These are phyloP conservation scores for Thaumetopoea pityocampa DNA, from an alignment of 1,140 invertebrate genomes.

Conservation along the genomic window DNA sequence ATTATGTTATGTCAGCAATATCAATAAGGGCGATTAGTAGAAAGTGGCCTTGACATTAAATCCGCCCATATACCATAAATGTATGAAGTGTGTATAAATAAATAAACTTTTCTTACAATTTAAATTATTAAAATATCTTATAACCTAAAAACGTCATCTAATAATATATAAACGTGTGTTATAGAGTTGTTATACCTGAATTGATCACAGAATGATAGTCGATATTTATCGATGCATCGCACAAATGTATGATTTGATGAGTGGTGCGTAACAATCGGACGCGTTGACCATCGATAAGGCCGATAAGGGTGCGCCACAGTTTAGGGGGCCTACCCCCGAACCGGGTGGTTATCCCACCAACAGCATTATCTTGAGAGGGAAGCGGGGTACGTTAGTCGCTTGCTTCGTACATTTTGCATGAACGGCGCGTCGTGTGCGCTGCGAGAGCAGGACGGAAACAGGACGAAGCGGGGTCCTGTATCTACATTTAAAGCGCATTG, in stretches of 20 bases:
- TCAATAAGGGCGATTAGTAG: no score
- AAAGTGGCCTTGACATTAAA: no score
- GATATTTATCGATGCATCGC: slow-evolving; percentile 3
- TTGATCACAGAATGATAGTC: neutral
- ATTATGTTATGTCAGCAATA: no score
- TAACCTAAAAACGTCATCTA: no score
- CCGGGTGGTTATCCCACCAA: slow-evolving; percentile 26
- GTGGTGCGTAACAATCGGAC: slow-evolving; percentile 5
- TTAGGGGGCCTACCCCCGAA: slow-evolving; percentile 24
- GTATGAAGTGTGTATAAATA: no score
- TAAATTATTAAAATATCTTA: no score
- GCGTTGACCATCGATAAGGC: slow-evolving; percentile 22
- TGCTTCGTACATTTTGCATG: slow-evolving; percentile 63
- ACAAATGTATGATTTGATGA: slow-evolving; percentile 17
- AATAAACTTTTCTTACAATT: no score
- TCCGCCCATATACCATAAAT: no score
- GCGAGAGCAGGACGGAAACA: slow-evolving; percentile 37
- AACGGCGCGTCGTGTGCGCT: slow-evolving; percentile 40
- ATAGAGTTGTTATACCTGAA: no score
- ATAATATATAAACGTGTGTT: no score
- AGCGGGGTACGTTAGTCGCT: slow-evolving; percentile 50
- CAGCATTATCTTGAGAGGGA: slow-evolving; percentile 60
- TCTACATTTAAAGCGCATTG: slow-evolving; percentile 75
- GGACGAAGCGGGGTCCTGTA: slow-evolving; percentile 43
- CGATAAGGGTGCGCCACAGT: slow-evolving; percentile 19